Base-by-base conservation (phyloP, 2,888 invertebrate species). In the Tineola bisselliella region DNA sequence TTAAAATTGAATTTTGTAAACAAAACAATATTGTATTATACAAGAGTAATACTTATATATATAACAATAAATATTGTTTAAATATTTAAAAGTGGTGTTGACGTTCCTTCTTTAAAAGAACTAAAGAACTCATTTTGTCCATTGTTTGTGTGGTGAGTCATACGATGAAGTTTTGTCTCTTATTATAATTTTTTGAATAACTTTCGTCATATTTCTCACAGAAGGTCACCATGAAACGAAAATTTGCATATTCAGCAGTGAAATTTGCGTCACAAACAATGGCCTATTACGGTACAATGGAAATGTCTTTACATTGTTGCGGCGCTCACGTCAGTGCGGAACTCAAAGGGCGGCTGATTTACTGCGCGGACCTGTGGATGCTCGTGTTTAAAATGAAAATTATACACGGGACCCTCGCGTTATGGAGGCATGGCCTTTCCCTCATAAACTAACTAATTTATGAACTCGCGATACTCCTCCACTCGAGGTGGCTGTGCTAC, bases 261-360 rank as follows among this genome's bases (percentile, higher is more conserved):
- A 79, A 81, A 82, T 82, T 82, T 80, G 79, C 81, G 80, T 81
- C 80, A 81, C 81, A 84, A 84, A 82, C 83, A 82, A 82, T 83
- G 77, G 77, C 75, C 79, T 80, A 81, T 82, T 81, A 82, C 75
- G 76, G 76, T 76, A 82, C 81, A 82, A 82, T 83, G 77, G 78
- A 77, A 82, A 81, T 83, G 79, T 83, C 81, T 81, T 83, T 81
- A 81, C 79, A 79, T 80, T 82, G 81, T 82, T 77, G 75, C 77
- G 75, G 71, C 64, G 70, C 63, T 65, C 66, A 62, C 67, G 63
- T 61, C 62, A 61, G 44, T 62, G 66, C 66, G 66, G 68, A 64
- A 58, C 58, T 58, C 58, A 58, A 58, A 58, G 58, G 58, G 58
- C 73, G 67, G 72, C 79, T 83, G 83, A 84, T 83, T 83, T 83